Conservation (phyloP, 2,888 invertebrate species). For the Ernsta delagoae region DNA sequence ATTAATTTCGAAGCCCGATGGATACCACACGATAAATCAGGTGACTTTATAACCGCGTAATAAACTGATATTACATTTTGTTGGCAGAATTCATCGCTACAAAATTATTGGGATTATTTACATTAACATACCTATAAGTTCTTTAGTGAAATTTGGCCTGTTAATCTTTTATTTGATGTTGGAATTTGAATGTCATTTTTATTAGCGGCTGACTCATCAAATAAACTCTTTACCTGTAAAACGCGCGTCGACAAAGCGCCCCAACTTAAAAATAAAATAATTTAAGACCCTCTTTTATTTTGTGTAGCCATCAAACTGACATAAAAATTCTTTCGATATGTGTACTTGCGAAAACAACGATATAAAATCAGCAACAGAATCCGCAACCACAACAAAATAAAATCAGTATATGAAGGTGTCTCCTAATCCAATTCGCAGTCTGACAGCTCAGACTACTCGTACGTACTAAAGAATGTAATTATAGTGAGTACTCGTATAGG, state of each 20-base stretch:
- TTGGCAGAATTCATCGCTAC: background rate
- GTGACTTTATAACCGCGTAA: constrained; percentile 38
- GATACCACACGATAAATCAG: constrained; percentile 50
- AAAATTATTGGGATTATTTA: constrained; percentile 2
- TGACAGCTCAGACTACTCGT: constrained; percentile 1
- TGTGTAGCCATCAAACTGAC: background rate
- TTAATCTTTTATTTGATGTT: background rate
- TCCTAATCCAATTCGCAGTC: background rate
- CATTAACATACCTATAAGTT: background rate
- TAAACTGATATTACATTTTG: constrained; percentile 33
- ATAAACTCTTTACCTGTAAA: too few relatives aligned
- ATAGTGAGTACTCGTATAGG: background rate
- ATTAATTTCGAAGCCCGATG: constrained; percentile 51
- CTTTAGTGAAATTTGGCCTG: background rate
- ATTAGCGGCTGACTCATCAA: too few relatives aligned
- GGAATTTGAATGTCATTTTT: too few relatives aligned
- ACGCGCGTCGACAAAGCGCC: too few relatives aligned
- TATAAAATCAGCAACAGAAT: background rate
- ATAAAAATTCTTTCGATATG: background rate
- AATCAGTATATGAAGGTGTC: background rate
- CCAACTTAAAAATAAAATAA: too few relatives aligned
- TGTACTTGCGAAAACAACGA: background rate
- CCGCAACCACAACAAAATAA: background rate
- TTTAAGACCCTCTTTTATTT: background rate
- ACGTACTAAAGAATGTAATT: background rate